Base-by-base conservation (phyloP, 1,140 invertebrate genomes). In the Eriosoma lanigerum region DNA sequence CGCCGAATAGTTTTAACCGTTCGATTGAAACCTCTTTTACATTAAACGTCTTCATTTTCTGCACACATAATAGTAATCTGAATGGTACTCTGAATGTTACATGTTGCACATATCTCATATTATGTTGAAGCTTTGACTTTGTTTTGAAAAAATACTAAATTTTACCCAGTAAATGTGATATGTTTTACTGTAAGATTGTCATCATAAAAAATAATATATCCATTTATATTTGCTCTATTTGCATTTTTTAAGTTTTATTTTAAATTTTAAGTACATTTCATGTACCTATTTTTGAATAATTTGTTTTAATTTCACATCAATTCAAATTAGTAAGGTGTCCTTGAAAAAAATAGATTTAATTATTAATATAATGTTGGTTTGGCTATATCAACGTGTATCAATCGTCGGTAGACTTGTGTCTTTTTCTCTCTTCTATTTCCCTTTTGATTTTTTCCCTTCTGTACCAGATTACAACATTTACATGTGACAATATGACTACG, bases 401-500 rank as follows among this genome's bases (percentile, higher is more conserved):
- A 29, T 80, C 17, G 17, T 52, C 13, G 38, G 24, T 81, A 44
- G 1, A 56, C 38, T 15, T 81, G 10, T 26, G 24, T 44, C 15
- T 26, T 68, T 68, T 66, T 26, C 9, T 62, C 15, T 68, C 54
- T 66, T 26, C 9, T 62, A 32, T 44, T 81, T 66, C 32, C 38
- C 17, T 21, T 0, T 1, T 56, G 3, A 17, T 60, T 50, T 29
- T 26, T 58, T 4, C 32, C 32, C 32, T 38, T 64, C 13, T 21
- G 19, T 81, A 50, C 62, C 17, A 9, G 0, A 81, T 66, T 68
- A 44, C 29, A 56, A 56, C 56, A 66, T 70, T 70, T 80, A 46
- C 62, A 54, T 68, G 62, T 82, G 83, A 84, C 81, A 84, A 81
- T 82, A 82, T 82, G 21, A 24, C 73, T 76, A 38, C 38, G 52